Conservation (phyloP, 2,888 invertebrate species). For the Tortricodes alternella region DNA sequence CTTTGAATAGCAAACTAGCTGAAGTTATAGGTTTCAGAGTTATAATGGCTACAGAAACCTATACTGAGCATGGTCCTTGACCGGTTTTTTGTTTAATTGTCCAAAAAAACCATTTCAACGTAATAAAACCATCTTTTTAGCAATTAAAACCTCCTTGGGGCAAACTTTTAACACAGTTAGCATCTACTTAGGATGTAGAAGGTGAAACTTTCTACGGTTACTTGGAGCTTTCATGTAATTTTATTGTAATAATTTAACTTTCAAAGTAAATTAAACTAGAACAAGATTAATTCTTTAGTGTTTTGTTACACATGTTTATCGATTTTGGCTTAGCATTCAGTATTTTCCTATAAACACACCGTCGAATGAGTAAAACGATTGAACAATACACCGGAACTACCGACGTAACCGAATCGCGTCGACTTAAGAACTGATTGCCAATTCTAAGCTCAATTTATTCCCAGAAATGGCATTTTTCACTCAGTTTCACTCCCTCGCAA, state of each 20-base stretch:
- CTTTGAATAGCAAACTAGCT: no score
- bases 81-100: no score
- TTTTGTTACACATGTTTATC: no score
- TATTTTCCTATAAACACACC: no score
- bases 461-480: slow-evolving; percentile 1
- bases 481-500: not conserved
- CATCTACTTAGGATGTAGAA: not conserved
- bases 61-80: no score
- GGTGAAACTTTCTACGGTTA: not conserved
- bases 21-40: no score
- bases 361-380: no score
- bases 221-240: not conserved
- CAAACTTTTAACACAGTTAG: not conserved
- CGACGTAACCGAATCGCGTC: slow-evolving; percentile 1
- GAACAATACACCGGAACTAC: not conserved
- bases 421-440: slow-evolving; percentile 5
- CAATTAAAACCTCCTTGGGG: not conserved
- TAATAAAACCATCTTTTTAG: not conserved
- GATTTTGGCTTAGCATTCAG: no score
- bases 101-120: not conserved
- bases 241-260: no score
- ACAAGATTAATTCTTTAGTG: no score
- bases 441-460: slow-evolving; percentile 6
- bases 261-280: no score
- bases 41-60: no score